phyloP scores from a whole-genome alignment of 2,888 invertebrate genomes.

The Agrilus cyanescens region DNA sequence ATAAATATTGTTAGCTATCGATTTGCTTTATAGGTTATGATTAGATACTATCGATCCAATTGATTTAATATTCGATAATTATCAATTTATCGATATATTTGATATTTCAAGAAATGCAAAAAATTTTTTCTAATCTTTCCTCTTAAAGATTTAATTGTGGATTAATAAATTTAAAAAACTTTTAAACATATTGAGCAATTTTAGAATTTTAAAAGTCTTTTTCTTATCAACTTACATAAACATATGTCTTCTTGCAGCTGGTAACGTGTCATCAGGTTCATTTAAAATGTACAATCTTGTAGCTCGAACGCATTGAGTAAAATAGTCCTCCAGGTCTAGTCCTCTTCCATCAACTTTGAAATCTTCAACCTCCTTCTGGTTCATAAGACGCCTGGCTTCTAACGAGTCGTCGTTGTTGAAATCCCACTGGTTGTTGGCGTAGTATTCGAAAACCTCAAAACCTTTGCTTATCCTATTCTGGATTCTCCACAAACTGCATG shows the following conservation, averaged over 20 bases:
- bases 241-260: constrained; percentile 69
- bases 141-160: too few relatives aligned
- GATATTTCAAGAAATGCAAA: too few relatives aligned
- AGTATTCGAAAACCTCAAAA: constrained; percentile 82
- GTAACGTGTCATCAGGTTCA: constrained; percentile 68
- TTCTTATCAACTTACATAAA: constrained; percentile 49
- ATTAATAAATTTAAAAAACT: constrained; percentile 9
- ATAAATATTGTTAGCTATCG: too few relatives aligned
- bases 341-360: constrained; percentile 62
- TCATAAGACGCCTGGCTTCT: constrained; percentile 45
- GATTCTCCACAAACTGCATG: constrained; percentile 60
- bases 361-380: constrained; percentile 48
- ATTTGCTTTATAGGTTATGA: too few relatives aligned
- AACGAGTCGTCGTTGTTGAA: constrained; percentile 61
- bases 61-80: too few relatives aligned
- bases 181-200: constrained; percentile 1
- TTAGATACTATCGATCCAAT: too few relatives aligned
- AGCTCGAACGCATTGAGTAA: constrained; percentile 70
- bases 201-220: constrained; percentile 1
- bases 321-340: constrained; percentile 67
- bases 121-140: too few relatives aligned
- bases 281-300: constrained; percentile 72
- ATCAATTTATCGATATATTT: too few relatives aligned
- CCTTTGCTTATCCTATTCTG: constrained; percentile 76
- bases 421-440: constrained; percentile 86